These are phyloP conservation scores for Cyprinella venusta DNA, from an alignment of 2,797 vertebrate genomes.

Conservation along the genomic window DNA sequence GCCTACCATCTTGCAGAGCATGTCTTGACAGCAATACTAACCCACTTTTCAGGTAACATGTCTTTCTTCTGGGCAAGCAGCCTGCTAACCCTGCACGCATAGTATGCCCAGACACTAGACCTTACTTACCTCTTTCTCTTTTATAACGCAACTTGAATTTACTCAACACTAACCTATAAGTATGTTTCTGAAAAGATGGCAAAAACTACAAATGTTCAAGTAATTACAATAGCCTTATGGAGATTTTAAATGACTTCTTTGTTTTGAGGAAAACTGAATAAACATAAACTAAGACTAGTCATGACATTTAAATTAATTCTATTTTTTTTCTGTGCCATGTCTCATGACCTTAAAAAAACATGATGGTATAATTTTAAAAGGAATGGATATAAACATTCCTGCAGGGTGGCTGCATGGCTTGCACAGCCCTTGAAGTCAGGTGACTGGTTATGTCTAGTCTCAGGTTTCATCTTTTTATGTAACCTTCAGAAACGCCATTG, in stretches of 20 bases:
- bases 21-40: constrained; percentile 86
- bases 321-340: neutral
- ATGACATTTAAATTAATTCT: neutral
- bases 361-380: constrained; percentile 7
- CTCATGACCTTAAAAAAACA: neutral
- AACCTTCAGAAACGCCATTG: constrained; percentile 50
- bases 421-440: neutral
- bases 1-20: constrained; percentile 85
- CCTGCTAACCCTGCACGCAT: constrained; percentile 74
- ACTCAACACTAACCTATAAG: constrained; percentile 13
- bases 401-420: neutral
- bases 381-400: constrained; percentile 20
- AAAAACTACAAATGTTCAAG: neutral
- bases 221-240: neutral
- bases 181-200: constrained; percentile 44
- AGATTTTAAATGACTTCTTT: neutral
- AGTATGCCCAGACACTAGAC: constrained; percentile 52
- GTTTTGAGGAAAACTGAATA: neutral
- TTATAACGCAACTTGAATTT: constrained; percentile 35
- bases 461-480: constrained; percentile 57
- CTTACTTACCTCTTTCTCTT: constrained; percentile 49
- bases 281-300: neutral
- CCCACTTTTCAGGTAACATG: constrained; percentile 83
- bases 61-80: constrained; percentile 69
- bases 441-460: neutral